Conservation (phyloP, 2,888 invertebrate genomes). For the Ephialtes manifestator region DNA sequence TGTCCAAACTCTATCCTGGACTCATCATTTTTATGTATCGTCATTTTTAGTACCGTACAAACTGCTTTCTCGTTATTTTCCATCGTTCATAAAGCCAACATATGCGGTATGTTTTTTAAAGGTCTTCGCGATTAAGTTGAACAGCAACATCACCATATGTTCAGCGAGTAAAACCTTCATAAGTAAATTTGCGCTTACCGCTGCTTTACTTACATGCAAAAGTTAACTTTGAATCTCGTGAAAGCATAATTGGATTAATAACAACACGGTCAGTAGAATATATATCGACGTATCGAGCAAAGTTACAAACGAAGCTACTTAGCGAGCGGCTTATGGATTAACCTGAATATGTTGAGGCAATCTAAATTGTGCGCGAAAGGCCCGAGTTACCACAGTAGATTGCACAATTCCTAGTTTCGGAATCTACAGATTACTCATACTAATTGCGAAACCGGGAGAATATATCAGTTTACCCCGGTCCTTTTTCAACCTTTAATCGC, state of each 20-base stretch:
- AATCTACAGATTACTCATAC: background rate
- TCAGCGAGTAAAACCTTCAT: background rate
- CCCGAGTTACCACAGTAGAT: background rate
- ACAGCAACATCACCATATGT: no score
- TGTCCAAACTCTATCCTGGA: no score
- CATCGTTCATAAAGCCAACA: no score
- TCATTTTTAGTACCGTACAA: no score
- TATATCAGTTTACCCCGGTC: background rate
- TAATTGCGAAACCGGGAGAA: background rate
- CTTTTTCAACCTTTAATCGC: background rate
- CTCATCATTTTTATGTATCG: no score
- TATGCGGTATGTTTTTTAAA: no score
- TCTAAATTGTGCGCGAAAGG: background rate
- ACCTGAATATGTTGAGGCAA: background rate
- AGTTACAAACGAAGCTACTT: constrained; percentile 11
- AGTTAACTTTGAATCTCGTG: background rate
- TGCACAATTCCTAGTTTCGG: background rate
- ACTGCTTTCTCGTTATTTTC: no score
- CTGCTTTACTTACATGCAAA: background rate
- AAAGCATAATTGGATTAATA: background rate
- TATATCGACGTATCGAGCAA: background rate
- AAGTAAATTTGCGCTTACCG: background rate
- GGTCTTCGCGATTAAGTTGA: no score
- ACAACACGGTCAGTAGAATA: background rate
- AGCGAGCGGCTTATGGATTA: background rate